Percentiles rank a stretch among this genome's conserved stretches.
phyloP scores from a whole-genome alignment of 64 coral and sea anemone genomes.

The Pocillopora damicornis region DNA sequence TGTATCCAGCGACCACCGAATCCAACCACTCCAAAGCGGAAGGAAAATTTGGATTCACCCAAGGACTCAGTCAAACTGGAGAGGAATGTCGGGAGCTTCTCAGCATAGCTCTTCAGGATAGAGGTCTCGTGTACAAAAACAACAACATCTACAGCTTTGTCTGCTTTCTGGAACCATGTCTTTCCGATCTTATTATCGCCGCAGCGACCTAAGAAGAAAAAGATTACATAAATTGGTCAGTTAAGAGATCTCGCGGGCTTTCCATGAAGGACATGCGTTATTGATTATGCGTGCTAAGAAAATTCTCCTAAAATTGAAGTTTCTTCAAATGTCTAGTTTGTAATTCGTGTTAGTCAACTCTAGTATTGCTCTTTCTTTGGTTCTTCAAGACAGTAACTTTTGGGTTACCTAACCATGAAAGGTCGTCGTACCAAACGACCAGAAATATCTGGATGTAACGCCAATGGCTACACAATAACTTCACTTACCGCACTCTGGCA shows the following conservation, averaged over 20 bases:
- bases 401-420: not conserved
- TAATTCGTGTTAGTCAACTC: not conserved
- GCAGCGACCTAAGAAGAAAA: slow-evolving; percentile 64
- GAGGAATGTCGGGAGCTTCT: slow-evolving; percentile 46
- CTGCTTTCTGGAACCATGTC: slow-evolving; percentile 61
- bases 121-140: slow-evolving; percentile 71
- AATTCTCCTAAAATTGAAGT: too few species aligned
- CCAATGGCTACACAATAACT: not conserved
- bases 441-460: too few species aligned
- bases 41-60: slow-evolving; percentile 35
- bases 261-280: too few species aligned
- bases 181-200: slow-evolving; percentile 57
- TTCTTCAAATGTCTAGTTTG: too few species aligned
- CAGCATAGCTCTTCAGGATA: slow-evolving; percentile 38
- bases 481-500: slow-evolving; percentile 92
- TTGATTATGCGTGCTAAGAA: too few species aligned
- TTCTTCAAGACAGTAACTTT: not conserved
- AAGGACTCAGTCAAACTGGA: not conserved
- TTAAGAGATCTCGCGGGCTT: too few species aligned
- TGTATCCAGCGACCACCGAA: slow-evolving; percentile 70
- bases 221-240: too few species aligned
- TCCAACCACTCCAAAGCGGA: slow-evolving; percentile 77
- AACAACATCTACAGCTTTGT: slow-evolving; percentile 61
- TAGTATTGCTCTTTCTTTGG: too few species aligned
- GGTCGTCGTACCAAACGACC: not conserved